phyloP scores from a whole-genome alignment of 2,888 invertebrate species.

The Coleophora deauratella region DNA sequence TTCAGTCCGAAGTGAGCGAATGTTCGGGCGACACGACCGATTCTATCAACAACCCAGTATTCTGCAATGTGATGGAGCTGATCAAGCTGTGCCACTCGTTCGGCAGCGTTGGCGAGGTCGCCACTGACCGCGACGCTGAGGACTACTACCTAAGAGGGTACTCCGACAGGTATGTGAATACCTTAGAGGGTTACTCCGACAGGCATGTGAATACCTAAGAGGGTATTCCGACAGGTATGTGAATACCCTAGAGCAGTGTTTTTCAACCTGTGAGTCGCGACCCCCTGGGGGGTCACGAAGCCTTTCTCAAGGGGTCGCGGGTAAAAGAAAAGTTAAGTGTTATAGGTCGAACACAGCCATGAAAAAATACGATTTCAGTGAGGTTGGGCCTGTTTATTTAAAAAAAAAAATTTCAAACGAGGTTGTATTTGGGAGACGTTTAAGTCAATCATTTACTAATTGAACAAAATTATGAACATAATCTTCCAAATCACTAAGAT shows the following conservation, averaged over 20 bases:
- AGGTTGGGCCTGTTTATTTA: too few species aligned
- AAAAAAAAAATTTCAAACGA: too few species aligned
- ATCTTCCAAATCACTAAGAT: too few species aligned
- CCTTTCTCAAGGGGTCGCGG: too few species aligned
- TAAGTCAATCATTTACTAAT: too few species aligned
- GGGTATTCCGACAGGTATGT: not conserved
- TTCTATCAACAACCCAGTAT: conserved; percentile 55
- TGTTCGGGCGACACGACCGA: conserved; percentile 40
- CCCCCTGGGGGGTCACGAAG: too few species aligned
- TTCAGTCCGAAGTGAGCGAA: conserved; percentile 43
- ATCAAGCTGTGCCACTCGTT: conserved; percentile 79
- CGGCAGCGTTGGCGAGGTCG: conserved; percentile 63
- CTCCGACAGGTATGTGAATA: conserved; percentile 55
- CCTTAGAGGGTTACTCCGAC: not conserved
- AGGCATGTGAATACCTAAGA: too few species aligned
- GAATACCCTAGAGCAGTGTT: not conserved
- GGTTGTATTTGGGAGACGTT: too few species aligned
- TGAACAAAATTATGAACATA: too few species aligned
- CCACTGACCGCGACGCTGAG: conserved; percentile 49
- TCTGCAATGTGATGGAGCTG: conserved; percentile 73
- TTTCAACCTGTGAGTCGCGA: not conserved
- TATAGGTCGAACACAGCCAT: too few species aligned
- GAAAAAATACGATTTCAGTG: too few species aligned
- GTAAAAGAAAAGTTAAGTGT: too few species aligned
- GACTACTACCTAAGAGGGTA: conserved; percentile 57